Evolutionary conservation across 2,113 vertebrate species (phyloP).

Genomic region (Gracilinanus agilis): DNA sequence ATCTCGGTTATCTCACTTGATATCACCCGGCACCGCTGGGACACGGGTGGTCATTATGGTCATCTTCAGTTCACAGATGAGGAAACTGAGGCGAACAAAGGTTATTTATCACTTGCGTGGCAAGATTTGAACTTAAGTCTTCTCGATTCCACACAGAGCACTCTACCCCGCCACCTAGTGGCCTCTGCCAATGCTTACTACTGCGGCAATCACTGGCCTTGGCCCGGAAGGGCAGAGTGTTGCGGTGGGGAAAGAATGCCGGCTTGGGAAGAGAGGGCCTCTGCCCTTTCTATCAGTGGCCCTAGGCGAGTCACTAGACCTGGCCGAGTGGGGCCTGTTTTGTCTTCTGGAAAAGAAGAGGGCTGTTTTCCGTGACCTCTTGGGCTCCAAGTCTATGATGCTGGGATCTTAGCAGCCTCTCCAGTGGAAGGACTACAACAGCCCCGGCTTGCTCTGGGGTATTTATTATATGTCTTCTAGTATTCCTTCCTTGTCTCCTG

Average conservation of each 20-base stretch:
- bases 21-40: not conserved
- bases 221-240: too few species aligned
- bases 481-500: not conserved
- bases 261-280: not conserved
- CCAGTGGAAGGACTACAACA: not conserved
- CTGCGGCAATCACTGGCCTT: not conserved
- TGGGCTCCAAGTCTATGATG: not conserved
- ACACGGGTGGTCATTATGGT: not conserved
- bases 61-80: not conserved
- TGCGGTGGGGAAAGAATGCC: too few species aligned
- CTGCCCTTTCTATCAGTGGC: not conserved
- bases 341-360: not conserved
- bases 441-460: not conserved
- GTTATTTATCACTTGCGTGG: too few species aligned
- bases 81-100: not conserved
- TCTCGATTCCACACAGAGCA: not conserved
- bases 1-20: fast-evolving
- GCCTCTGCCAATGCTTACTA: too few species aligned
- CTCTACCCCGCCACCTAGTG: not conserved
- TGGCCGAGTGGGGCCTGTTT: not conserved
- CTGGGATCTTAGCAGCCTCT: not conserved
- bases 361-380: too few species aligned
- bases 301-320: not conserved
- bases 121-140: not conserved
- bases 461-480: not conserved